Base-by-base conservation (phyloP, 2,797 vertebrate genomes). In the Gouania willdenowi region DNA sequence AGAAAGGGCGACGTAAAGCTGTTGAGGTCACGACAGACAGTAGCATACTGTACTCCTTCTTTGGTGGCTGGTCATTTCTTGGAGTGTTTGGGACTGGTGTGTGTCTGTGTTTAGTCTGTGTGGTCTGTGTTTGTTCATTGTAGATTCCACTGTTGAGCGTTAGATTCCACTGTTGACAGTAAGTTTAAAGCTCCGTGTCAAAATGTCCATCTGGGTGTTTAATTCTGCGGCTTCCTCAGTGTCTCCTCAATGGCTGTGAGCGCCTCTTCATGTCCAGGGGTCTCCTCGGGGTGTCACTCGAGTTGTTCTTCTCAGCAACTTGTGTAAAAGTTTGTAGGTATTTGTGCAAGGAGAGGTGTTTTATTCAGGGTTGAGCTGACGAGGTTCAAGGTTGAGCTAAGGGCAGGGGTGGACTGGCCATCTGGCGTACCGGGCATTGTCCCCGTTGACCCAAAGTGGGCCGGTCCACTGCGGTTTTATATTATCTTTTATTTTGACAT, bases 121-220 rank as follows among this genome's bases (percentile, higher is more conserved):
- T 64, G 75, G 65, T 75, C 81, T 81, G 75, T 79, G 80, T 86
- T 83, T 84, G 83, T 86, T 83, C 81, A 44, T 76, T 57, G 81
- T 71, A 77, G 83, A 86, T 83, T 83, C 80, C 81, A 77, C 80
- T 71, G 80, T 77, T 75, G 80, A 85, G 80, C 79, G 75, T 79
- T 71, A 83, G 77, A 85, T 85, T 85, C 82, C 82, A 86, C 82
- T 86, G 83, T 83, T 86, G 81, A 86, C 83, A 83, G 77, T 57
- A 78, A 73, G 83, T 83, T 82, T 84, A 83, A 80, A 83, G 83
- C 76, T 69, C 55, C 72, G 60, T 84, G 83, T 86, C 82, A 77
- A 81, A 82, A 81, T 74, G 81, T 83, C 78, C 79, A 82, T 82
- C 80, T 81, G 83, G 77, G 75, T 81, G 80, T 84, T 83, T 84